These are phyloP conservation scores for Brenthis daphne DNA, from an alignment of 2,888 invertebrate genomes.

Conservation along the genomic window DNA sequence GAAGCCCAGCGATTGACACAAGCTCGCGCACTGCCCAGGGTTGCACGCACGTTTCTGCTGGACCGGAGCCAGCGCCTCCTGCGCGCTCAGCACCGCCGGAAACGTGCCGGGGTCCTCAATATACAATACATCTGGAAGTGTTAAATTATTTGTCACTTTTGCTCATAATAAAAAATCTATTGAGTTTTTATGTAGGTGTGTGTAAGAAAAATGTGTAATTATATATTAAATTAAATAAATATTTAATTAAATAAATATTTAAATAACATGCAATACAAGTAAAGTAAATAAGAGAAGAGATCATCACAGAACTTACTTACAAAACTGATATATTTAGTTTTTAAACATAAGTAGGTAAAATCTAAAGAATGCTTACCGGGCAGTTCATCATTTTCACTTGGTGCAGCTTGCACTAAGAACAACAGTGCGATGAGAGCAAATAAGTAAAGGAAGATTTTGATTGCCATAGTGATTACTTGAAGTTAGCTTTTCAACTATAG, in stretches of 20 bases:
- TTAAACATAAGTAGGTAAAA: too few relatives aligned
- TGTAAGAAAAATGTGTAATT: too few relatives aligned
- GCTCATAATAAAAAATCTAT: too few relatives aligned
- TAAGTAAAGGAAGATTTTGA: neutral
- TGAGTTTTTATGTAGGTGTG: too few relatives aligned
- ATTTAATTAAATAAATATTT: too few relatives aligned
- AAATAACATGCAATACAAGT: too few relatives aligned
- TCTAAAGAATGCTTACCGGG: neutral
- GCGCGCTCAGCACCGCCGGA: neutral
- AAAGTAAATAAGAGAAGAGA: too few relatives aligned
- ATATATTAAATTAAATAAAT: too few relatives aligned
- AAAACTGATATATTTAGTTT: too few relatives aligned
- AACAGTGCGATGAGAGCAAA: conserved; percentile 11
- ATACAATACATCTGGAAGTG: conserved; percentile 1
- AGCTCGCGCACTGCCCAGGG: neutral
- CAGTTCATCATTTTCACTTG: conserved; percentile 11
- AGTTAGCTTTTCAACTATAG: neutral
- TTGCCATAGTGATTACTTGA: conserved; percentile 15
- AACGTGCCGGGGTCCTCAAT: conserved; percentile 8
- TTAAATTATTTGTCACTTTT: neutral
- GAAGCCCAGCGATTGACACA: conserved; percentile 1
- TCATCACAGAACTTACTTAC: too few relatives aligned
- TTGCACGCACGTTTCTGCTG: conserved; percentile 6
- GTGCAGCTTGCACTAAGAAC: conserved; percentile 13
- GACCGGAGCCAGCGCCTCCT: neutral